phyloP scores from a whole-genome alignment of 2,888 invertebrate species.

The Altica lythri region DNA sequence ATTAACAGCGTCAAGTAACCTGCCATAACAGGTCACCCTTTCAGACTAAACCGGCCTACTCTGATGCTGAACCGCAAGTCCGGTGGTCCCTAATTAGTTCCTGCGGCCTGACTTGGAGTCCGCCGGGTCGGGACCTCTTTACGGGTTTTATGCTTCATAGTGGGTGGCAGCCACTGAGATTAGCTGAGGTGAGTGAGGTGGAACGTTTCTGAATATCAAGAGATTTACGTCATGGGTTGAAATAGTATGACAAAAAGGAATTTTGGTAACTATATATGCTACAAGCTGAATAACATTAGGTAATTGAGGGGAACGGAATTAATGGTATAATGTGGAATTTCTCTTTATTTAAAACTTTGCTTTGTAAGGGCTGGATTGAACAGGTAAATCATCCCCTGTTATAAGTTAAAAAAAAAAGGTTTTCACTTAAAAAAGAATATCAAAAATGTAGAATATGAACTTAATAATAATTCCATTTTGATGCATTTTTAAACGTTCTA shows the following conservation, averaged over 20 bases:
- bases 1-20: conserved; percentile 27
- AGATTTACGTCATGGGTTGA: conserved; percentile 14
- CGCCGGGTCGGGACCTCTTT: conserved; percentile 22
- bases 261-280: conserved; percentile 4
- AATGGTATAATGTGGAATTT: conserved; percentile 3
- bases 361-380: background rate
- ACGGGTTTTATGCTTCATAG: conserved; percentile 26
- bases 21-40: conserved; percentile 26
- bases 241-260: conserved; percentile 17
- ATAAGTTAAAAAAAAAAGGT: no score
- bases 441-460: no score
- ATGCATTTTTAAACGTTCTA: no score
- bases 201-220: conserved; percentile 5
- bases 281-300: conserved; percentile 18
- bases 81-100: conserved; percentile 46
- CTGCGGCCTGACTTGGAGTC: conserved; percentile 33
- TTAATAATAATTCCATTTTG: no score
- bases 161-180: conserved; percentile 20
- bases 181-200: conserved; percentile 22
- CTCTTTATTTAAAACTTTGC: no score
- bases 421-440: no score
- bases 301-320: conserved; percentile 9
- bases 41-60: conserved; percentile 19
- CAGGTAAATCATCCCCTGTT: conserved; percentile 11
- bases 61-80: conserved; percentile 37